Conservation (phyloP, 53 echinoderm and acorn worm species). For the Temnopleurus reevesii region DNA sequence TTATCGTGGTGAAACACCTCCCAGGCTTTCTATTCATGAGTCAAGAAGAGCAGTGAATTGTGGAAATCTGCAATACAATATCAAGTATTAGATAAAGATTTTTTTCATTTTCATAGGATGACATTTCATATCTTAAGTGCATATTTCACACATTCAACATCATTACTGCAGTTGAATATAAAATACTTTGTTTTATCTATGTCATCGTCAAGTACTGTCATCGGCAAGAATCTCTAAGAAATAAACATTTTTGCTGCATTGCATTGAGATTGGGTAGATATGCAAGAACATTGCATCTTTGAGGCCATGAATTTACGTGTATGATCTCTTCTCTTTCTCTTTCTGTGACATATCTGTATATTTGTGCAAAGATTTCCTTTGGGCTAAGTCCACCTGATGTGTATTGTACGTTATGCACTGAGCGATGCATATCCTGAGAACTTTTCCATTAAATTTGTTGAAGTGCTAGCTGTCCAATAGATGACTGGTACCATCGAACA, state of each 20-base stretch:
- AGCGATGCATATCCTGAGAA: too few relatives aligned
- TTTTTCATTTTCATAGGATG: background rate
- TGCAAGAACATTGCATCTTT: background rate
- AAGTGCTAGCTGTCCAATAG: too few relatives aligned
- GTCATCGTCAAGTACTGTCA: background rate
- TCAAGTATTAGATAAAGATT: background rate
- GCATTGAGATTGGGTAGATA: background rate
- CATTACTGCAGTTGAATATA: background rate
- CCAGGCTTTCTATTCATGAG: too few relatives aligned
- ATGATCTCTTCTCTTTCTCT: background rate
- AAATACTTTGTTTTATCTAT: background rate
- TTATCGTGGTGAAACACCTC: too few relatives aligned
- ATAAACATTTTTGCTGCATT: slow-evolving; percentile 8
- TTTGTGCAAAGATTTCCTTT: background rate
- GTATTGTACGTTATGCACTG: too few relatives aligned
- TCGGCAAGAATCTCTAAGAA: background rate
- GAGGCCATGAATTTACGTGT: background rate
- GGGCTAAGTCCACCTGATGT: too few relatives aligned
- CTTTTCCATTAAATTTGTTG: too few relatives aligned
- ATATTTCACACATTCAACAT: background rate
- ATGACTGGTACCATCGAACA: too few relatives aligned
- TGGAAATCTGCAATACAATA: background rate
- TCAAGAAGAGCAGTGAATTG: background rate
- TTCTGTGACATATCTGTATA: background rate
- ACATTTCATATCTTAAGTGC: too few relatives aligned